Evolutionary conservation across 2,797 vertebrate genomes (phyloP).

Genomic region (Buphagus erythrorhynchus): DNA sequence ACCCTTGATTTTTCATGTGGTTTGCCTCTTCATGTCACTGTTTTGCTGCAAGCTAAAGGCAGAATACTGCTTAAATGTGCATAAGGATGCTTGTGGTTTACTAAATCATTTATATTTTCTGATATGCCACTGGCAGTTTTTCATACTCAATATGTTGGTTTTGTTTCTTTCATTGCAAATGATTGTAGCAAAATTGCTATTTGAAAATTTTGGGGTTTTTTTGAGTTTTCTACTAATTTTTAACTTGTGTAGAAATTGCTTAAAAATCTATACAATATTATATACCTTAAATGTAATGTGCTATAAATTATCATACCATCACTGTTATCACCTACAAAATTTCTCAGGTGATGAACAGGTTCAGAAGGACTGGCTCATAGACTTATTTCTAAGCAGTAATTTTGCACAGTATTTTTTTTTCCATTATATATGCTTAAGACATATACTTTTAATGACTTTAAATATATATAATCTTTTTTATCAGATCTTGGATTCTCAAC

Average conservation of each 20-base stretch:
- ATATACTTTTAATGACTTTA: background rate
- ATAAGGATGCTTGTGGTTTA: background rate
- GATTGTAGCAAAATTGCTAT: background rate
- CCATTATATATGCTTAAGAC: background rate
- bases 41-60: background rate
- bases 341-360: background rate
- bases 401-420: background rate
- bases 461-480: background rate
- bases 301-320: background rate
- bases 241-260: background rate
- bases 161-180: background rate
- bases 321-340: background rate
- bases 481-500: conserved; percentile 22
- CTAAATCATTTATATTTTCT: background rate
- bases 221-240: background rate
- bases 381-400: background rate
- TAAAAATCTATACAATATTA: background rate
- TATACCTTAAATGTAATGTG: background rate
- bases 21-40: background rate
- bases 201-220: background rate
- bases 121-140: background rate
- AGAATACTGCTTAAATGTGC: background rate
- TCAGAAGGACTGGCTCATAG: background rate
- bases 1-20: background rate
- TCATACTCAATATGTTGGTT: background rate